Evolutionary conservation across 1,140 invertebrate species (phyloP), one percentile per base, ranked within the genome.

Genomic region (Amphibalanus amphitrite): DNA sequence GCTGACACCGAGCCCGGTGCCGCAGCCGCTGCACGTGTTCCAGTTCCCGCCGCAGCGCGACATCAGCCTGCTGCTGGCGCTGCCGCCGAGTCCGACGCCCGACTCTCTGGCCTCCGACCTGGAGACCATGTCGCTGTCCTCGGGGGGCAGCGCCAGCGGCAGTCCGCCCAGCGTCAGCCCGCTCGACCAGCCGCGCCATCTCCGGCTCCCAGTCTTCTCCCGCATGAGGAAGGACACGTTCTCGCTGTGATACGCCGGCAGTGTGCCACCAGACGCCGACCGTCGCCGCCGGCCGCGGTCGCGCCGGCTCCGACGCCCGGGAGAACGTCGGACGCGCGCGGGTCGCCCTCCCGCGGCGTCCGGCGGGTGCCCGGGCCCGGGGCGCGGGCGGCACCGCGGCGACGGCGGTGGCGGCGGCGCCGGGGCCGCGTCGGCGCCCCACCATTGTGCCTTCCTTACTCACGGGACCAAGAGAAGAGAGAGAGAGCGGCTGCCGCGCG

Each of bases 1-100:
- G 47, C 6, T 59, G 47, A 59, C 47, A 20, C 47, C 47, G 6
- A 59, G 47, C 17, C 47, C 47, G 6, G 47, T 59, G 47, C 47
- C 47, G 47, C 47, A 59, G 47, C 47, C 47, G 47, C 1, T 59
- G 13, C 13, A 13, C 47, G 47, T 59, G 47, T 59, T 59, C 47
- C 47, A 59, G 47, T 59, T 59, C 47, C 47, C 47, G 47, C 10
- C 47, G 47, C 47, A 59, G 47, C 47, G 47, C 47, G 47, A 59
- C 1, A 8, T 59, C 13, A 23, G 47, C 10, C 47, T 59, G 47
- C 47, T 59, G 47, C 47, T 59, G 47, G 74, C 77, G 17, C 70
- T 77, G 6, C 65, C 65, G 65, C 10, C 26, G 10, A 67, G 65
- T 28, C 65, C 65, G 8, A 67, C 10, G 6, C 65, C 65, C 26